Base-by-base conservation (phyloP, 2,113 vertebrate species). In the Halcyon malimbica region DNA sequence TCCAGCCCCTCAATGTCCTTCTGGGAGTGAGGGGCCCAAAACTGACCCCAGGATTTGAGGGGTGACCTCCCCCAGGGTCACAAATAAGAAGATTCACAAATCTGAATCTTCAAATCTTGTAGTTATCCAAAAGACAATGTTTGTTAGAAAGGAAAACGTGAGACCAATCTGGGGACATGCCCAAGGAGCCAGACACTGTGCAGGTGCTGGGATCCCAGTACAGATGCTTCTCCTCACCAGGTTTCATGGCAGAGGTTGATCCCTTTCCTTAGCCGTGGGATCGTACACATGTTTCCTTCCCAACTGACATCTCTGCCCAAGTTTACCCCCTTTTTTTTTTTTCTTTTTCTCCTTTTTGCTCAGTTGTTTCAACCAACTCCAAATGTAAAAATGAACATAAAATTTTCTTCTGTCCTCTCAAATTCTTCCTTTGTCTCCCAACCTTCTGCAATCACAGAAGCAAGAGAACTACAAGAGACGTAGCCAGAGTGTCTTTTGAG, bases 101-200 rank as follows among this genome's bases (percentile, higher is more conserved):
- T 9, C 35, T 53, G 20, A 39, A 9, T n/a, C 16, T 50, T 59
- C 39, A 29, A 82, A 54, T 9, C 5, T 62, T 29, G 18, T 16
- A 33, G 29, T 70, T 75, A 29, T 8, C 56, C 51, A 26, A n/a
- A 82, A 24, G 12, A 3, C 16, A 7, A 7, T 0, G 0, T 63
- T 37, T 64, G 4, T 70, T n/a, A 31, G 31, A 24, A 54, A 50
- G 37, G 21, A 29, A 24, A 33, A 16, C 13, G 9, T 19, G 6
- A 65, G 0, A 33, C 14, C 23, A 41, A 3, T 4, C 11, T 48
- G 20, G 29, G 19, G 33, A 26, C 5, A 2, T n/a, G 24, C 70
- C 42, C 3, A 3, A 14, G 14, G 80, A 89, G 18, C 33, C 26
- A 53, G 25, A 8, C 2, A 7, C 9, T 3, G 0, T 5, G 9